Percentiles rank a stretch among this genome's conserved stretches.
phyloP scores from a whole-genome alignment of 2,797 vertebrate species.

The Malacoraja senta region DNA sequence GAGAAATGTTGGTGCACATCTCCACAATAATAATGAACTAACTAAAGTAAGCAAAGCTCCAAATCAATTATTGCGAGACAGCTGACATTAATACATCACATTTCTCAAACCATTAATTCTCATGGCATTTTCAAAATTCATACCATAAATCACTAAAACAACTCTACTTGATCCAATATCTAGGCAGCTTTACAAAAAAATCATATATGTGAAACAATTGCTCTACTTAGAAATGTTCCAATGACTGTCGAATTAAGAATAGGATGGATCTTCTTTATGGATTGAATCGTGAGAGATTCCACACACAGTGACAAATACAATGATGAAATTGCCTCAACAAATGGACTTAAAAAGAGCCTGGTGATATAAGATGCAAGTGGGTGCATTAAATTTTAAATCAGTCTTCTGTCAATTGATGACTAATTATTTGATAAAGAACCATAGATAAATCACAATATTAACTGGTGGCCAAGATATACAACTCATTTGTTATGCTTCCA shows the following conservation, averaged over 20 bases:
- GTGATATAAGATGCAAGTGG: neutral
- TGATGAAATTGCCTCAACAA: neutral
- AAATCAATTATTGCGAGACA: too few relatives aligned
- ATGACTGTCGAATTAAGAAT: neutral
- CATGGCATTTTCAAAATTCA: too few relatives aligned
- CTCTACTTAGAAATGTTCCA: neutral
- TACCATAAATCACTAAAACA: too few relatives aligned
- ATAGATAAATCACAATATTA: neutral
- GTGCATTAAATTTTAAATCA: neutral
- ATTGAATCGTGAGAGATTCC: neutral
- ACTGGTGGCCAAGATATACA: neutral
- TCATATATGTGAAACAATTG: neutral
- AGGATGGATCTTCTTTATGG: neutral
- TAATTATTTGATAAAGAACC: neutral
- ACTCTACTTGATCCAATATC: too few relatives aligned
- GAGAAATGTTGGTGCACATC: too few relatives aligned
- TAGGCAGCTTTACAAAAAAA: neutral
- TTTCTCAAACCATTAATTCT: too few relatives aligned
- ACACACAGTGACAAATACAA: neutral
- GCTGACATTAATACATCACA: too few relatives aligned
- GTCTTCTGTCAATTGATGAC: neutral
- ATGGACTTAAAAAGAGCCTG: neutral
- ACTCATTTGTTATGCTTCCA: neutral
- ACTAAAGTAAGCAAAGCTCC: too few relatives aligned
- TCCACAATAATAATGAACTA: too few relatives aligned